Percentiles rank a stretch among this genome's conserved stretches.
Conservation (phyloP, 2,113 vertebrate genomes). For the Podarcis raffonei region DNA sequence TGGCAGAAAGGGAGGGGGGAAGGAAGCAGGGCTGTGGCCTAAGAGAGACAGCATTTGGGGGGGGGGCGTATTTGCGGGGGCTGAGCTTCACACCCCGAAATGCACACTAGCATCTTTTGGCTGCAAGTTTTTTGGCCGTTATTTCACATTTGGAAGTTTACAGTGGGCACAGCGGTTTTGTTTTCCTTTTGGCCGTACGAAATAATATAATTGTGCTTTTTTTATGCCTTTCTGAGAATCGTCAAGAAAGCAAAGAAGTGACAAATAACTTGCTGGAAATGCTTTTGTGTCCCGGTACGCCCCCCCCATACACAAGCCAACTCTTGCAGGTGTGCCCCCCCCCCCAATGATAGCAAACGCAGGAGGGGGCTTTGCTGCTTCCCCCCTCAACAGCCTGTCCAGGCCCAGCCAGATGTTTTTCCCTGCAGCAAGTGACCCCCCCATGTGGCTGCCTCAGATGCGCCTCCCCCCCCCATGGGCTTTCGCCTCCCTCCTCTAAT, state of each 20-base stretch:
- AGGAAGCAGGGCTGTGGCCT: too few relatives aligned
- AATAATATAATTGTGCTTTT: neutral
- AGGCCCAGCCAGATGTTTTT: neutral
- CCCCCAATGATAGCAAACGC: neutral
- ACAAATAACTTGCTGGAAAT: neutral
- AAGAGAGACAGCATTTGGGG: too few relatives aligned
- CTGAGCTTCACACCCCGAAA: neutral
- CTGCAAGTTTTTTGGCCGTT: neutral
- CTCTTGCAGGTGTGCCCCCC: neutral
- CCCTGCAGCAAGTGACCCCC: neutral
- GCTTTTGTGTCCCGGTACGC: neutral
- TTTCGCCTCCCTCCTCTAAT: neutral
- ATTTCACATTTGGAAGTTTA: neutral
- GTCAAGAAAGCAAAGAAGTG: neutral
- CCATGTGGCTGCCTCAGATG: neutral
- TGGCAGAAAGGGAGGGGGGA: neutral
- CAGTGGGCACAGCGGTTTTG: too few relatives aligned
- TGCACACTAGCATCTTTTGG: too few relatives aligned
- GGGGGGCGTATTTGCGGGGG: neutral
- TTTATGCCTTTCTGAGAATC: neutral
- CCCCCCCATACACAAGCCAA: neutral
- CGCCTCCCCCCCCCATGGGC: neutral
- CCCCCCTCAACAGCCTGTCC: neutral
- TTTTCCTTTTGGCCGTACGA: neutral
- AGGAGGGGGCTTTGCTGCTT: neutral